Conservation (phyloP, 2,888 invertebrate species). For the Protula sp. region DNA sequence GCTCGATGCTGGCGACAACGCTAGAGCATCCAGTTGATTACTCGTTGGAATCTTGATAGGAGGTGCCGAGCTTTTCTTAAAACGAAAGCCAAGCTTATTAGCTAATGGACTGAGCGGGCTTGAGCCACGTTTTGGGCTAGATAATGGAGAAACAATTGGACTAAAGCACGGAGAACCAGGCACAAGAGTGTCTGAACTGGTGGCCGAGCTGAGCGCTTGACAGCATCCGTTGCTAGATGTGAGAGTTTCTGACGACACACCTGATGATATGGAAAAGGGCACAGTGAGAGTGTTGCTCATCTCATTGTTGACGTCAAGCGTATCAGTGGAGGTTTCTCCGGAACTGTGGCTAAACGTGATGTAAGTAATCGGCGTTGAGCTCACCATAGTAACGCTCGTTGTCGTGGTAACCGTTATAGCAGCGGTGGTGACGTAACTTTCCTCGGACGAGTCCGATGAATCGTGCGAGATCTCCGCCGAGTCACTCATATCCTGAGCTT, state of each 20-base stretch:
- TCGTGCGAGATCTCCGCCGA: background rate
- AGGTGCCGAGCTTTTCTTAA: constrained; percentile 14
- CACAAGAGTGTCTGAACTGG: constrained; percentile 48
- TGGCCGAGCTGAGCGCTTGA: constrained; percentile 32
- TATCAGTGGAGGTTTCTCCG: background rate
- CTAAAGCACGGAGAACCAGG: constrained; percentile 42
- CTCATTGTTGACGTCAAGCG: background rate
- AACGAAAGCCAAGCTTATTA: constrained; percentile 13
- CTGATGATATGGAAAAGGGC: constrained; percentile 4
- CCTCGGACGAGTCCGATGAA: constrained; percentile 6
- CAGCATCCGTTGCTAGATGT: constrained; percentile 23
- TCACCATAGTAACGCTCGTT: background rate
- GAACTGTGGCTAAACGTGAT: background rate
- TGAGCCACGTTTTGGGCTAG: constrained; percentile 31
- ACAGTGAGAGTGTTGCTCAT: constrained; percentile 5
- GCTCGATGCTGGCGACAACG: constrained; percentile 39
- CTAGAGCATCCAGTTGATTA: constrained; percentile 34
- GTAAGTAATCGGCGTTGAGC: background rate
- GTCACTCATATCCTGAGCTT: constrained; percentile 6
- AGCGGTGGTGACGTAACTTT: constrained; percentile 5
- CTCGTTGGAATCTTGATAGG: constrained; percentile 17
- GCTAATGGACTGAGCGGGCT: constrained; percentile 5
- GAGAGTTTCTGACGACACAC: constrained; percentile 36
- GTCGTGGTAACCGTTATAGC: background rate
- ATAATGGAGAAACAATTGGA: constrained; percentile 34